Percentiles rank a stretch among this genome's conserved stretches.
Evolutionary conservation across 1,140 invertebrate genomes (phyloP).

Genomic region (Euura lappo): DNA sequence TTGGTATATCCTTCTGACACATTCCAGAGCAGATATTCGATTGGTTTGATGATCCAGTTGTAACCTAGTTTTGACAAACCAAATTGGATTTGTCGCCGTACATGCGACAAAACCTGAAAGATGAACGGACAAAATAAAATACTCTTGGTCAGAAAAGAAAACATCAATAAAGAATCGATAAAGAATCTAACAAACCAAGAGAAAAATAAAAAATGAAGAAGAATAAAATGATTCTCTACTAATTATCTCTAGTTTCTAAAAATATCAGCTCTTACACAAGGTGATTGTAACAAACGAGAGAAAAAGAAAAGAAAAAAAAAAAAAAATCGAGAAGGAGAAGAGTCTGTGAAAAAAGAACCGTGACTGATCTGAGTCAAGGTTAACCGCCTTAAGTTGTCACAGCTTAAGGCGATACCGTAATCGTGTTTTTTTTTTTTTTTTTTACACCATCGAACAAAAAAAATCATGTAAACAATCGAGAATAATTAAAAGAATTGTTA

Average conservation of each 20-base stretch:
- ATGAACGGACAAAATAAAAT: slow-evolving; percentile 23
- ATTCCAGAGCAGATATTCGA: slow-evolving; percentile 76
- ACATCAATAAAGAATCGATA: background rate
- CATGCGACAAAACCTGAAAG: slow-evolving; percentile 91
- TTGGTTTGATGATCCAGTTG: slow-evolving; percentile 90
- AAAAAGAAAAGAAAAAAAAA: background rate
- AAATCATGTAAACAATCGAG: no score
- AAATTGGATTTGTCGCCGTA: slow-evolving; percentile 98
- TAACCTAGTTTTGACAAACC: slow-evolving; percentile 98
- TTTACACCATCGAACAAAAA: background rate
- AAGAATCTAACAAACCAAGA: background rate
- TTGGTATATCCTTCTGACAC: slow-evolving; percentile 81
- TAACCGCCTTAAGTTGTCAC: no score
- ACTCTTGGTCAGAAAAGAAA: slow-evolving; percentile 16
- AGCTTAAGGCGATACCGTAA: no score
- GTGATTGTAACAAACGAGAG: background rate
- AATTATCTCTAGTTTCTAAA: background rate
- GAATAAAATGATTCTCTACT: background rate
- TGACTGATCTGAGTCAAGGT: no score
- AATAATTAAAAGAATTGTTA: no score
- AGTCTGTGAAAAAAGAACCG: background rate
- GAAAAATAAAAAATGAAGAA: background rate
- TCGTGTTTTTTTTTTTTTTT: no score
- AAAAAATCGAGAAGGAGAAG: background rate
- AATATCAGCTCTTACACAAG: background rate